phyloP scores from a whole-genome alignment of 2,113 vertebrate species.

The Hyla sarda region DNA sequence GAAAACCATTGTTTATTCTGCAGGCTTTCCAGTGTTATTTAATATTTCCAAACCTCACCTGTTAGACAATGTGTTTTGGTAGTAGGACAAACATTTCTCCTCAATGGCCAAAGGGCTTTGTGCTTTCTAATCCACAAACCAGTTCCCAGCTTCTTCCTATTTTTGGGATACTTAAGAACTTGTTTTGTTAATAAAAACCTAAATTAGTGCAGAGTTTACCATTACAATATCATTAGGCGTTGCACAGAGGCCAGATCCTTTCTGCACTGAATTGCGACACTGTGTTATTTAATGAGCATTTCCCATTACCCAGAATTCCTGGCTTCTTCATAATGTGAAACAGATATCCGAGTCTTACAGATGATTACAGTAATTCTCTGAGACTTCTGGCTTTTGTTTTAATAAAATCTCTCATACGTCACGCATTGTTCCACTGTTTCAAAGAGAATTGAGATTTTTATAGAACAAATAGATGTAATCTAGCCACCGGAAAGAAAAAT shows the following conservation, averaged over 20 bases:
- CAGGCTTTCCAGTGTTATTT: conserved; percentile 54
- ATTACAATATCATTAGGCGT: conserved; percentile 25
- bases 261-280: conserved; percentile 31
- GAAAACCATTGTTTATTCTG: conserved; percentile 50
- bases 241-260: conserved; percentile 8
- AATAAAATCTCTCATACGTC: conserved; percentile 20
- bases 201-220: neutral
- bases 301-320: conserved; percentile 50
- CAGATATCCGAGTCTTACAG: conserved; percentile 39
- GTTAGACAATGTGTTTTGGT: conserved; percentile 52
- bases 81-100: conserved; percentile 43
- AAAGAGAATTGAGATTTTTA: conserved; percentile 26
- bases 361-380: conserved; percentile 49
- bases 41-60: conserved; percentile 56
- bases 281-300: conserved; percentile 27
- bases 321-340: conserved; percentile 40
- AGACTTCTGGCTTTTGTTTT: conserved; percentile 33
- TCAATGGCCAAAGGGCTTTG: conserved; percentile 32
- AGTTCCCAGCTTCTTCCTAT: conserved; percentile 36
- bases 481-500: neutral
- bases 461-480: neutral
- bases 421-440: neutral
- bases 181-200: conserved; percentile 3
- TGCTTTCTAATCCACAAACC: conserved; percentile 8
- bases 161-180: conserved; percentile 28